phyloP scores from a whole-genome alignment of 2,113 vertebrate genomes.

The Corvus cornix region DNA sequence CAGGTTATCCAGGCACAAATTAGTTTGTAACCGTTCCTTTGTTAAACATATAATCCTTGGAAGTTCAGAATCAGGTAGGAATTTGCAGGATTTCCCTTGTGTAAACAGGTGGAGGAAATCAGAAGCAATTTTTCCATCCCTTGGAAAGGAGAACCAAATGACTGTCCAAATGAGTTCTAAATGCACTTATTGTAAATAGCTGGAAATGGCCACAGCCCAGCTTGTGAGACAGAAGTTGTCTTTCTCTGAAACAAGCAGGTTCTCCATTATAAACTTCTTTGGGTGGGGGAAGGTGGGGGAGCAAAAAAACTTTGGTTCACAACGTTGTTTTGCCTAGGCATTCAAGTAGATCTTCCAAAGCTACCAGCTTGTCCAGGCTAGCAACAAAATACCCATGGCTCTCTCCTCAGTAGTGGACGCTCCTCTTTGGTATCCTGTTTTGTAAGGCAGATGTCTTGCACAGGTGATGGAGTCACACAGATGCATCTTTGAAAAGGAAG shows the following conservation, averaged over 20 bases:
- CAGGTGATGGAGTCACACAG: conserved; percentile 51
- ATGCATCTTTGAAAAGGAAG: conserved; percentile 62
- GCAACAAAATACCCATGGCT: neutral
- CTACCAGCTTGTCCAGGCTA: neutral
- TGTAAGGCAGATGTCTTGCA: neutral
- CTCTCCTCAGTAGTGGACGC: neutral
- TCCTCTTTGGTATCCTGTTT: conserved; percentile 16
- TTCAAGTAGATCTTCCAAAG: neutral
- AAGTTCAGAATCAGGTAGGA: neutral
- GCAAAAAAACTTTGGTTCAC: neutral
- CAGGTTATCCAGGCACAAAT: neutral
- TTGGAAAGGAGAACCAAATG: neutral
- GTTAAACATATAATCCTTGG: neutral
- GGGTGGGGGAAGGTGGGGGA: neutral
- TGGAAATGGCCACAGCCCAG: neutral
- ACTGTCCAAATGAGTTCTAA: conserved; percentile 1
- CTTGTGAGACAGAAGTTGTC: neutral
- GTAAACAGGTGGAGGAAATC: conserved; percentile 31
- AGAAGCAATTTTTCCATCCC: neutral
- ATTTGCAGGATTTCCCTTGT: conserved; percentile 15
- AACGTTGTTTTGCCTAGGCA: neutral
- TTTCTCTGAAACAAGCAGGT: neutral
- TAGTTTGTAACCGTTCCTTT: neutral
- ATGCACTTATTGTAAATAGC: neutral
- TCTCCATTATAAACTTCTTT: neutral